Conservation (phyloP, 1,140 invertebrate genomes). For the Hylaeus volcanicus region DNA sequence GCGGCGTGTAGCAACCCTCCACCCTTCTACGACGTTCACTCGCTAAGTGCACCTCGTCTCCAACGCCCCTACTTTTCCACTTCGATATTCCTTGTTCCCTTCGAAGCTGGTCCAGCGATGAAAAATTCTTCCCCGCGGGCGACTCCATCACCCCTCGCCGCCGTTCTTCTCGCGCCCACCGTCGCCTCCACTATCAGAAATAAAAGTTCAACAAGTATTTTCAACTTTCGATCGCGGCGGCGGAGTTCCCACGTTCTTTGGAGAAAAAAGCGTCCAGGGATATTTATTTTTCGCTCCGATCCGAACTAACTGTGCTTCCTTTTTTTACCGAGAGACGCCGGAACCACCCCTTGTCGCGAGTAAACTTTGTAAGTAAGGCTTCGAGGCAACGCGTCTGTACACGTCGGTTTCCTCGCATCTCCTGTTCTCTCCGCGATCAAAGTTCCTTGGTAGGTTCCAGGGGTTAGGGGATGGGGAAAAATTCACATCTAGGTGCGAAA, state of each 20-base stretch:
- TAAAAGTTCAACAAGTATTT: slow-evolving; percentile 50
- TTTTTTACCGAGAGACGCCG: background rate
- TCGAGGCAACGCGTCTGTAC: background rate
- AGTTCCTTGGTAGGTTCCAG: no score
- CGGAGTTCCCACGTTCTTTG: slow-evolving; percentile 19
- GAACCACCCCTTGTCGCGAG: background rate
- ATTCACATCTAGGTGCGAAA: no score
- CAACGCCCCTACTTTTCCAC: slow-evolving; percentile 51
- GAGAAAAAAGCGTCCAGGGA: slow-evolving; percentile 1
- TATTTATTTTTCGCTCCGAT: slow-evolving; percentile 20
- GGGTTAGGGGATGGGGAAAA: no score
- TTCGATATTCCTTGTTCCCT: slow-evolving; percentile 45
- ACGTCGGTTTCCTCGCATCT: background rate
- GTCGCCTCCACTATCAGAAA: slow-evolving; percentile 48
- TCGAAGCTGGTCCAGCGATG: slow-evolving; percentile 46
- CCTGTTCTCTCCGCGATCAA: no score
- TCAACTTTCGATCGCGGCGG: slow-evolving; percentile 27
- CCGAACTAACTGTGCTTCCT: background rate
- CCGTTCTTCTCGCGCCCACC: slow-evolving; percentile 7
- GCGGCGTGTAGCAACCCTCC: slow-evolving; percentile 15
- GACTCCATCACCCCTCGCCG: background rate
- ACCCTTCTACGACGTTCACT: slow-evolving; percentile 28
- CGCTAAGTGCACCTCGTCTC: slow-evolving; percentile 66
- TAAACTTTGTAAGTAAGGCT: slow-evolving; percentile 8
- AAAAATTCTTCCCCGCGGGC: slow-evolving; percentile 61